phyloP scores from a whole-genome alignment of 2,888 invertebrate species.

The Apocheima hispidaria region DNA sequence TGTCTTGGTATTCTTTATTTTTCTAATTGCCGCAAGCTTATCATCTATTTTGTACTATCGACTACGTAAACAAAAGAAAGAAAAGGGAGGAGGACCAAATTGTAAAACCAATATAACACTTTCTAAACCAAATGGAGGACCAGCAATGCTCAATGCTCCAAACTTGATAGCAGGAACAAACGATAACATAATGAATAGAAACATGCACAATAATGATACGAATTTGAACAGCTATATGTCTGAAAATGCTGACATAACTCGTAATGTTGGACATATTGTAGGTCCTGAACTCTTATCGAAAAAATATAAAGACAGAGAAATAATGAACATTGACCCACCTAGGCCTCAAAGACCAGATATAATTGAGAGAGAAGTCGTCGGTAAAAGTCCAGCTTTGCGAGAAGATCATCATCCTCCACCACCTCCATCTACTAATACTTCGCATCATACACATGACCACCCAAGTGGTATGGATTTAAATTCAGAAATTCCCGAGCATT shows the following conservation, averaged over 20 bases:
- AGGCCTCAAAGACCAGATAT: slow-evolving; percentile 96
- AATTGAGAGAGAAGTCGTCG: slow-evolving; percentile 95
- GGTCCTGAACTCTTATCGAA: slow-evolving; percentile 95
- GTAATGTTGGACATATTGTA: slow-evolving; percentile 92
- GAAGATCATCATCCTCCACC: slow-evolving; percentile 93
- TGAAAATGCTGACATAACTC: slow-evolving; percentile 90
- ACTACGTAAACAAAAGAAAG: slow-evolving; percentile 94
- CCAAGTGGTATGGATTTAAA: slow-evolving; percentile 91
- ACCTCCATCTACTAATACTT: slow-evolving; percentile 90
- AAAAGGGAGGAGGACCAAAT: slow-evolving; percentile 89
- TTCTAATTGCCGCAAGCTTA: slow-evolving; percentile 94
- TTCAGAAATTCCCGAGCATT: slow-evolving; percentile 95
- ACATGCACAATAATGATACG: slow-evolving; percentile 89
- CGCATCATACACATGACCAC: slow-evolving; percentile 90
- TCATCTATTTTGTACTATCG: slow-evolving; percentile 97
- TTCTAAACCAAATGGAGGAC: slow-evolving; percentile 91
- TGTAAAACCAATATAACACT: slow-evolving; percentile 90
- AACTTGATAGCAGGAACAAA: slow-evolving; percentile 88
- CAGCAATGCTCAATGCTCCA: slow-evolving; percentile 89
- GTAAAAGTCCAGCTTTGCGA: slow-evolving; percentile 92
- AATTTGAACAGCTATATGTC: slow-evolving; percentile 90
- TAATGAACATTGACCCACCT: slow-evolving; percentile 89
- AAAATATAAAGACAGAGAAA: slow-evolving; percentile 95
- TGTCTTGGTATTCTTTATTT: slow-evolving; percentile 97
- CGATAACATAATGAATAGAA: slow-evolving; percentile 89